Conservation (phyloP, 2,888 invertebrate species). For the Capitulum mitella region DNA sequence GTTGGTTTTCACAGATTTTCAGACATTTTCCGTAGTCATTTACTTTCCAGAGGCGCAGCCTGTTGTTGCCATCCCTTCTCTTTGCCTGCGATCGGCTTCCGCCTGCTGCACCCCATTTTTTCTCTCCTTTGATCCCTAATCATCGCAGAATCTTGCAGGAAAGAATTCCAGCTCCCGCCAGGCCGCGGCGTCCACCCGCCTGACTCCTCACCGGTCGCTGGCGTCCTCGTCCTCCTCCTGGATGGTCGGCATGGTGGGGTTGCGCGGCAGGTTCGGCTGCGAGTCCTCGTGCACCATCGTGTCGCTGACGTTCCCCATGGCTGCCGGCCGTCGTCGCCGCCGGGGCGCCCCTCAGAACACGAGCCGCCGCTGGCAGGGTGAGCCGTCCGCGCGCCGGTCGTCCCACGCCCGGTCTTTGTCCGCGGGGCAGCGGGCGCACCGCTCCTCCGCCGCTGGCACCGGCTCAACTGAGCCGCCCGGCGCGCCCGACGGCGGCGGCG, state of each 20-base stretch:
- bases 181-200: too few species aligned
- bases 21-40: too few species aligned
- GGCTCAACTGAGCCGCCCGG: neutral
- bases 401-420: neutral
- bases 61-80: too few species aligned
- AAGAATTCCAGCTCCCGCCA: too few species aligned
- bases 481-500: neutral
- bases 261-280: neutral
- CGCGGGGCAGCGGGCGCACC: neutral
- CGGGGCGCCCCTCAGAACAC: neutral
- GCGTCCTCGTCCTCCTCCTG: slow-evolving; percentile 19
- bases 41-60: too few species aligned
- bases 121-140: too few species aligned
- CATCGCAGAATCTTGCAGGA: too few species aligned
- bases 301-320: slow-evolving; percentile 11
- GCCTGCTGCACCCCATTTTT: too few species aligned
- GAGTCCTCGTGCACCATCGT: neutral
- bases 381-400: neutral
- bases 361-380: neutral
- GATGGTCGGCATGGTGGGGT: slow-evolving; percentile 4
- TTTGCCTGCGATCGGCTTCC: too few species aligned
- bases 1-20: too few species aligned
- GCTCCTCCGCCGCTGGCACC: neutral
- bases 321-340: neutral
- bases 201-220: slow-evolving; percentile 11